Base-by-base conservation (phyloP, 2,797 vertebrate species). In the Rhinatrema bivittatum region DNA sequence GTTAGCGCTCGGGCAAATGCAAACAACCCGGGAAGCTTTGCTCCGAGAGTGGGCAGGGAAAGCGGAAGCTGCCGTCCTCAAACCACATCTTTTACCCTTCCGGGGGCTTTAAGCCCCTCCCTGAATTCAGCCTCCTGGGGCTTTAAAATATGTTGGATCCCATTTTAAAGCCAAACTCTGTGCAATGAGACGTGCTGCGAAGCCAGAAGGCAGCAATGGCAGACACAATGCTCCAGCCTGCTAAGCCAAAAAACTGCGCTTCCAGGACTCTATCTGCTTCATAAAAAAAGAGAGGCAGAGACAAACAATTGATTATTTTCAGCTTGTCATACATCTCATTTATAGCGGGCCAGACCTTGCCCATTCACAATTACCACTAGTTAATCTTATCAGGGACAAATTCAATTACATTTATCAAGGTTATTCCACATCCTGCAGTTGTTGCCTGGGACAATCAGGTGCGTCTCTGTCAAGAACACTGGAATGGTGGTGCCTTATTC, bases 341-440 rank as follows among this genome's bases (percentile, higher is more conserved):
- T 87, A 82, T 80, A 74, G 48, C 46, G 68, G 76, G 75, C 79
- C 76, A 84, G 78, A 76, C 70, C 81, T 77, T 81, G 71, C 70
- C 73, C 72, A 77, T 81, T 82, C 77, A 89, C 87, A 91, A 91
- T 93, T 88, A 91, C 85, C 75, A 78, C 79, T 82, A 81, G 82
- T 89, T 93, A 88, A 93, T 93, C 91, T 93, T 91, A 93, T 94
- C 88, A 81, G 74, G 82, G 80, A 68, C 76, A 89, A 93, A 93
- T 93, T 93, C 89, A 92, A 93, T 95, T 91, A 90, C 86, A 89
- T 92, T 92, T 93, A 93, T 94, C 90, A 85, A 90, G 90, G 88
- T 92, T 88, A 89, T 90, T 91, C 82, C 72, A 82, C 74, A 74
- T 81, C 77, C 76, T 78, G 75, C 67, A 85, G 75, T 82, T 82